Conservation (phyloP, 2,797 vertebrate species). For the Aplochiton taeniatus region DNA sequence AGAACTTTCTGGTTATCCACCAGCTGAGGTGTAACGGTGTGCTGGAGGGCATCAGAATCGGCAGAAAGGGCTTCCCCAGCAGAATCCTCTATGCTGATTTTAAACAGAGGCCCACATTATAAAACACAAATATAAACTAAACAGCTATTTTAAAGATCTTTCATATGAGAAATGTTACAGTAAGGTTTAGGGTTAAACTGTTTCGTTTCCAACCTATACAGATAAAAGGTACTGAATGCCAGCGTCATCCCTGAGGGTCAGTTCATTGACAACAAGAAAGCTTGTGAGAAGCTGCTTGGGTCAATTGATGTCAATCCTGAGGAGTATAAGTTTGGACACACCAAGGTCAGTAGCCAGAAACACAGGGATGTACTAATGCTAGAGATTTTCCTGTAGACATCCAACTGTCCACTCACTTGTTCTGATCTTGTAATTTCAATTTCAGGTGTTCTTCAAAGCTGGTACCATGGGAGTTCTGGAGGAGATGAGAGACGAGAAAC, state of each 20-base stretch:
- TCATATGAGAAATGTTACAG: too few relatives aligned
- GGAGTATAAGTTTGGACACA: slow-evolving; percentile 87
- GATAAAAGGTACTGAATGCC: slow-evolving; percentile 84
- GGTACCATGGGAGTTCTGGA: slow-evolving; percentile 71
- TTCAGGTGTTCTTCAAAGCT: slow-evolving; percentile 79
- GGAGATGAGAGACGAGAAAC: slow-evolving; percentile 75
- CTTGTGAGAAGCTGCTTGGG: slow-evolving; percentile 85
- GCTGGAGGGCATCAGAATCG: slow-evolving; percentile 87
- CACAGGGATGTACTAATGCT: too few relatives aligned
- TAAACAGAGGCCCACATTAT: slow-evolving; percentile 81
- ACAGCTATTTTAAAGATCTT: too few relatives aligned
- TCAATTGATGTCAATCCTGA: slow-evolving; percentile 85
- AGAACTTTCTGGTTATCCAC: too few relatives aligned
- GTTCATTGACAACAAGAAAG: slow-evolving; percentile 90
- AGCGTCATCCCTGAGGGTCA: slow-evolving; percentile 88
- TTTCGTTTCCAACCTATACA: slow-evolving; percentile 26
- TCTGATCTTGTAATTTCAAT: too few relatives aligned
- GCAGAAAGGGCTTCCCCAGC: slow-evolving; percentile 84
- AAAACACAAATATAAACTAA: too few relatives aligned
- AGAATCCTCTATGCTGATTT: slow-evolving; percentile 83
- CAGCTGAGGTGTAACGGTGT: slow-evolving; percentile 58
- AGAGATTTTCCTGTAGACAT: too few relatives aligned
- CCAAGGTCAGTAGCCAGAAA: slow-evolving; percentile 71
- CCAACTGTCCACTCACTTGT: too few relatives aligned
- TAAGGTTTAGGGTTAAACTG: too few relatives aligned